Evolutionary conservation across 2,888 invertebrate species (phyloP).

Genomic region (Therioaphis trifolii): DNA sequence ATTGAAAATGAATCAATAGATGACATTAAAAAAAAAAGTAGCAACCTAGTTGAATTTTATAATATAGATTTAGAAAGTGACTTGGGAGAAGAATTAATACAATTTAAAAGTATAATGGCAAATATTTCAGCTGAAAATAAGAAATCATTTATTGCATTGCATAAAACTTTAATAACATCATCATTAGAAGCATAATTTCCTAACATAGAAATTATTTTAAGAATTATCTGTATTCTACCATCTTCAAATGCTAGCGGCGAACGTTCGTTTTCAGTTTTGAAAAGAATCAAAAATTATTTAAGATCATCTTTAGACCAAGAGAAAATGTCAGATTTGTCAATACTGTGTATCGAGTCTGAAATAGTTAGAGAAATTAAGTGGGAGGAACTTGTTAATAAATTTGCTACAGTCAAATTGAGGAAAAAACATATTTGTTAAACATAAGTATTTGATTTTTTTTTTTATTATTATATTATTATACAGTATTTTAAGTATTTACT

Average conservation of each 20-base stretch:
- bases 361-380: no score
- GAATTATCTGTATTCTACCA: not conserved
- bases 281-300: conserved; percentile 1
- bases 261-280: conserved; percentile 9
- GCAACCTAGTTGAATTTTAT: conserved; percentile 10
- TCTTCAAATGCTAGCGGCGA: conserved; percentile 3
- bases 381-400: not conserved
- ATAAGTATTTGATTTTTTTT: no score
- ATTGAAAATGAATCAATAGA: conserved; percentile 13
- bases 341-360: no score
- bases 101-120: conserved; percentile 14
- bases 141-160: conserved; percentile 15
- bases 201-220: no score
- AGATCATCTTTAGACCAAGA: not conserved
- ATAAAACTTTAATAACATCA: conserved; percentile 21
- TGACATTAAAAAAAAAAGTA: conserved; percentile 1
- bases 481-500: conserved; percentile 4
- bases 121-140: conserved; percentile 19
- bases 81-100: not conserved
- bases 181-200: conserved; percentile 1
- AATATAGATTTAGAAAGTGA: no score
- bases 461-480: not conserved
- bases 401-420: conserved; percentile 13
- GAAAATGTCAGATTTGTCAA: not conserved
- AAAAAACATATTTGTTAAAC: conserved; percentile 5